Evolutionary conservation across 2,888 invertebrate species (phyloP), one percentile per base, ranked within the genome.

Genomic region (Hartigia nigra): DNA sequence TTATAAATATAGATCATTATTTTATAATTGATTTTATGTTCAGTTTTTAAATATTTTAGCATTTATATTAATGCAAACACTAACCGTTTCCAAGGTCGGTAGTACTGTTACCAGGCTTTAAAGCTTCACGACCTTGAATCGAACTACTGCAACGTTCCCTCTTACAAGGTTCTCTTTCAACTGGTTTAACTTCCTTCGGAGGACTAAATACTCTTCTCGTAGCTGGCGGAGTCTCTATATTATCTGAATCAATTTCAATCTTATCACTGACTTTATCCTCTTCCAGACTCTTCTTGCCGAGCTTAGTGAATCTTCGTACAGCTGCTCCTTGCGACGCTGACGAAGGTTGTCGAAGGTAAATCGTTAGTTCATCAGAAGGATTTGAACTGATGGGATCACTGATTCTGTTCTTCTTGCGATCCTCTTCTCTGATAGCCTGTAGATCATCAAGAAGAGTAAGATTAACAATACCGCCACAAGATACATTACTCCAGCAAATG

Each of bases 221-320:
- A 0, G 95, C 96, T 9, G 97, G 97, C 32, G 97, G 97, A 2
- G 97, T 97, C 92, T 97, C 97, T 55, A 97, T 96, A 86, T 97
- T 97, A 86, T 97, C 97, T 3, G 97, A 96, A 90, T 97, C 97
- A 70, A 97, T 97, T 88, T 97, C 97, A 14, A 95, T 95, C 89
- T 95, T 95, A 86, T 96, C 95, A 31, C 93, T 93, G 23, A 92
- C 90, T 55, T 90, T 87, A 31, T 88, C 89, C 81, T 84, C 85
- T 0, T 86, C 86, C 12, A 77, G 76, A 36, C 82, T 80, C 81
- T 86, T 85, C 84, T 84, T 83, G 78, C 87, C 77, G 14, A 87
- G 74, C 69, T 89, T 90, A 0, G 90, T 84, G 31, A 89, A 84
- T 77, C 89, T 84, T 4, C 90, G 86, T 4, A 86, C 81, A 0